phyloP scores from a whole-genome alignment of 2,888 invertebrate species.

The Adela reaumurella region DNA sequence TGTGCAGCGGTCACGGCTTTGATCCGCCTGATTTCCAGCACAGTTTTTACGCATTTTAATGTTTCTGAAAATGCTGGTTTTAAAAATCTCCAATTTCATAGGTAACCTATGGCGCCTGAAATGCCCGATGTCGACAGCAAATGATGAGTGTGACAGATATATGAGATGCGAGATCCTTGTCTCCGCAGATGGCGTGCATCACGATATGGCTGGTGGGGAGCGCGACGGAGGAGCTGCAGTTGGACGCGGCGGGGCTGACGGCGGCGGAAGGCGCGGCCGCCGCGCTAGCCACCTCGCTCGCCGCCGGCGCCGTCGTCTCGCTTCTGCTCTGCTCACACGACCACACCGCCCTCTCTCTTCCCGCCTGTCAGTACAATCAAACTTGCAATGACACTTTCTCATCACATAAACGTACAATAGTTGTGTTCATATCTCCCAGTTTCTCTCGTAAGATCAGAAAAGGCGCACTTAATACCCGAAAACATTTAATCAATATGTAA shows the following conservation, averaged over 20 bases:
- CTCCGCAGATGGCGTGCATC: conserved; percentile 66
- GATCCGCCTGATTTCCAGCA: too few relatives aligned
- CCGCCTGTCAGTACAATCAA: conserved; percentile 49
- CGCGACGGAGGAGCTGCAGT: conserved; percentile 42
- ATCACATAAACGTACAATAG: too few relatives aligned
- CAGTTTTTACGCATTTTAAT: too few relatives aligned
- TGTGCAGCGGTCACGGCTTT: too few relatives aligned
- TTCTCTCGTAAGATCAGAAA: too few relatives aligned
- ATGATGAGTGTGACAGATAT: background rate
- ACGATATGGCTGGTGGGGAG: conserved; percentile 70
- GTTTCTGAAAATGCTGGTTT: too few relatives aligned
- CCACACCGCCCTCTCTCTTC: conserved; percentile 62
- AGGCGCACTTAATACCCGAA: too few relatives aligned
- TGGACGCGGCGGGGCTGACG: conserved; percentile 45
- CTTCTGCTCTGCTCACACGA: conserved; percentile 67
- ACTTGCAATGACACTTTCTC: background rate
- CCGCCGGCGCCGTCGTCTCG: conserved; percentile 64
- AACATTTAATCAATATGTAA: too few relatives aligned
- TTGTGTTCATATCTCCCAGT: too few relatives aligned
- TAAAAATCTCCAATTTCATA: too few relatives aligned
- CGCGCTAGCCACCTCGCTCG: conserved; percentile 57
- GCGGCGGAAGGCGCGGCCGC: conserved; percentile 57
- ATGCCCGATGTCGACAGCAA: background rate
- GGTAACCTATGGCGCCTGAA: too few relatives aligned
- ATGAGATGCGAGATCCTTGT: background rate